Base-by-base conservation (phyloP, 2,888 invertebrate species). In the Cheilosia vulpina region DNA sequence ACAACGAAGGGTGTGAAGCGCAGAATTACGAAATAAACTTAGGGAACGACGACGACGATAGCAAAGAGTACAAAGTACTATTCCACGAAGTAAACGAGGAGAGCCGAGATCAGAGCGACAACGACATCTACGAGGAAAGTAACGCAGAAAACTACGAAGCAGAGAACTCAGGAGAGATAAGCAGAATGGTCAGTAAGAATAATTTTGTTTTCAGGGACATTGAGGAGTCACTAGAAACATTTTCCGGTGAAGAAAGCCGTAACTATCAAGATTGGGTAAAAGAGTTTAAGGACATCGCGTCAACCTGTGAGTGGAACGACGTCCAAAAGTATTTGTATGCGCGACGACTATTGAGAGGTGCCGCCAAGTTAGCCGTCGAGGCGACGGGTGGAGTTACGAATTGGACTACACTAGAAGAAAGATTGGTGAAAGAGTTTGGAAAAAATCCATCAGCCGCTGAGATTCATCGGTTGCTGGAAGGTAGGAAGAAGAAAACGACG, bases 301-400 rank as follows among this genome's bases (percentile, higher is more conserved):
- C 21, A 68, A 55, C 38, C n/a, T n/a, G n/a, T n/a, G n/a, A n/a
- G n/a, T n/a, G n/a, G n/a, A n/a, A n/a, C n/a, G n/a, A 81, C 19
- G 24, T 69, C 1, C 69, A 68, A 38, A 68, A 63, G 45, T 68
- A 69, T 57, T 19, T 75, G 15, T 75, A 63, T 41, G 53, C 65
- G 6, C 52, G 57, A 17, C 47, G 63, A 15, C 53, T 75, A 15
- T 50, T 73, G 19, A 38, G 13, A 7, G 68, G 63, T 21, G 68
- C 75, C 1, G 69, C 69, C 15, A 75, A 76, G 7, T 24, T 76
- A 15, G 69, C 69, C 4, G 50, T 81, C 1, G 81, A 68, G 15
- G 58, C 75, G 4, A 47, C 19, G 1, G 24, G 41, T 6, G 41
- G 63, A n/a, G 52, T 79, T 7, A 13, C 31, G 1, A 27, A 55